Conservation (phyloP, 2,888 invertebrate species). For the Teleogryllus oceanicus region DNA sequence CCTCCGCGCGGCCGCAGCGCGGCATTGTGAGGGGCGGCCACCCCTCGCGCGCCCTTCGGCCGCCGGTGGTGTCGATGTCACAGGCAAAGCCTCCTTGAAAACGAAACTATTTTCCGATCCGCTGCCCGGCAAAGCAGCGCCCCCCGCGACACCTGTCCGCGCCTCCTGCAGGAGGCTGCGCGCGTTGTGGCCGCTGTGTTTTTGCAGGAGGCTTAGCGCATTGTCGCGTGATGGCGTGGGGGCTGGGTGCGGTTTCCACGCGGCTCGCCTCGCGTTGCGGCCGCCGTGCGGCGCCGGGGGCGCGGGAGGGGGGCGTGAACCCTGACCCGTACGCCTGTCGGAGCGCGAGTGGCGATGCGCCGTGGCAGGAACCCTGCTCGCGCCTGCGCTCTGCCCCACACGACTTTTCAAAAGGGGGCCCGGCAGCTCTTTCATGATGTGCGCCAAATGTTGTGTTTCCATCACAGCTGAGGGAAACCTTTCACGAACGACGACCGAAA, state of each 20-base stretch:
- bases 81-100: slow-evolving; percentile 25
- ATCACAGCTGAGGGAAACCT: too few species aligned
- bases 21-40: background rate
- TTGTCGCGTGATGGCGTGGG: background rate
- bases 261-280: too few species aligned
- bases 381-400: too few species aligned
- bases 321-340: too few species aligned
- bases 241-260: background rate
- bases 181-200: background rate
- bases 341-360: too few species aligned
- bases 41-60: background rate
- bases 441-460: too few species aligned
- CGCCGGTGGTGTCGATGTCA: background rate
- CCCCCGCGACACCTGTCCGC: background rate
- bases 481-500: too few species aligned
- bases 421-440: too few species aligned
- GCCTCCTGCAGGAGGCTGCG: background rate
- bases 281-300: too few species aligned
- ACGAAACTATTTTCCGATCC: slow-evolving; percentile 33
- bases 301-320: too few species aligned
- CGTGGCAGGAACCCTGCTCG: too few species aligned
- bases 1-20: background rate
- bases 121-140: slow-evolving; percentile 19
- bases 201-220: slow-evolving; percentile 18
- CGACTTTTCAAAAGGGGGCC: too few species aligned